phyloP scores from a whole-genome alignment of 2,888 invertebrate genomes.

The Vandiemenella viatica region DNA sequence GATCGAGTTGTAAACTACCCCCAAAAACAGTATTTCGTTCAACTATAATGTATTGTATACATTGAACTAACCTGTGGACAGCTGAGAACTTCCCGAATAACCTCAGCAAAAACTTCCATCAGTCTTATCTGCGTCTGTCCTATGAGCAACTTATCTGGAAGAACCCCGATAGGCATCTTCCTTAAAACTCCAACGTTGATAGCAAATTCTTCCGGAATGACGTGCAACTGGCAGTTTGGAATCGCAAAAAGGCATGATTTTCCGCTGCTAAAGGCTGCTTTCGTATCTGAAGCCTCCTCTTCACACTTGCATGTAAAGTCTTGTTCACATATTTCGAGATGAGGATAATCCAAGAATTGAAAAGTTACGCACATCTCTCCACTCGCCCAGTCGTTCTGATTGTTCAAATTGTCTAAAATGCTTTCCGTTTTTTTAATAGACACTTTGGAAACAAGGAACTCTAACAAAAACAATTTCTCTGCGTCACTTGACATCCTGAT shows the following conservation, averaged over 20 bases:
- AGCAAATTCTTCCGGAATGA: slow-evolving; percentile 1
- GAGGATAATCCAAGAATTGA: slow-evolving; percentile 12
- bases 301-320: slow-evolving; percentile 5
- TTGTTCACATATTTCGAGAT: slow-evolving; percentile 10
- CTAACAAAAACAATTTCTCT: slow-evolving; percentile 10
- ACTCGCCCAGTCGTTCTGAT: slow-evolving; percentile 2
- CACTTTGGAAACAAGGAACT: slow-evolving; percentile 9
- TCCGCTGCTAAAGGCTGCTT: slow-evolving; percentile 8
- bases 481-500: neutral
- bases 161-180: slow-evolving; percentile 4
- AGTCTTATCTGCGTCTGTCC: slow-evolving; percentile 6
- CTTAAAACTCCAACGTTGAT: slow-evolving; percentile 5
- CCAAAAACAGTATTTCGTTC: too few relatives aligned
- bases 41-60: too few relatives aligned
- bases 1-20: too few relatives aligned
- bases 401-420: slow-evolving; percentile 4
- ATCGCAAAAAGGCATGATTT: slow-evolving; percentile 12
- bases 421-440: slow-evolving; percentile 5
- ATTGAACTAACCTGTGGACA: too few relatives aligned
- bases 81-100: neutral
- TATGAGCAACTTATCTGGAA: slow-evolving; percentile 7
- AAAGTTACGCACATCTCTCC: slow-evolving; percentile 10
- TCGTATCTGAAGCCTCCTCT: slow-evolving; percentile 4
- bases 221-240: neutral
- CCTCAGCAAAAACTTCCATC: neutral